Evolutionary conservation across 2,888 invertebrate species (phyloP).

Genomic region (Atrina japonica): DNA sequence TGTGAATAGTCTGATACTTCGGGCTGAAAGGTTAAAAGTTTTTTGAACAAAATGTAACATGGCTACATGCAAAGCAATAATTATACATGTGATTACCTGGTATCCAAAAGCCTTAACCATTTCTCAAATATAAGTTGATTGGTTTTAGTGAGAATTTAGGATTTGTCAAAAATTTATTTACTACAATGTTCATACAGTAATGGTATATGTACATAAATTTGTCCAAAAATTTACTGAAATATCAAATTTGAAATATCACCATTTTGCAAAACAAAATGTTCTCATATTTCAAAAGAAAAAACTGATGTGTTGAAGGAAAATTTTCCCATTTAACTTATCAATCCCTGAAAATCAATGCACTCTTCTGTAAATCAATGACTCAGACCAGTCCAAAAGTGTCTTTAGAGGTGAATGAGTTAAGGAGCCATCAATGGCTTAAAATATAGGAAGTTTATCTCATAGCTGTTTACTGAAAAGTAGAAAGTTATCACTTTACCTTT

Average conservation of each 20-base stretch:
- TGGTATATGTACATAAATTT: background rate
- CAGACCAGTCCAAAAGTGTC: no score
- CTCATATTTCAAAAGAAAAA: no score
- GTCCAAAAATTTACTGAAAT: no score
- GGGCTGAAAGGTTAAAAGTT: no score
- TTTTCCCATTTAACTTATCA: background rate
- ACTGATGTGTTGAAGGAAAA: background rate
- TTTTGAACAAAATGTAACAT: no score
- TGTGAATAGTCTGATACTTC: no score
- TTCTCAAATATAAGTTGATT: constrained; percentile 93
- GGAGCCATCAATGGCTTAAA: background rate
- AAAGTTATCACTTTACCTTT: constrained; percentile 67
- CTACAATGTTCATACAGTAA: background rate
- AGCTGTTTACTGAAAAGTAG: background rate
- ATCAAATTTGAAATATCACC: no score
- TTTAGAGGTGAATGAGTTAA: no score
- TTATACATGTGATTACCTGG: no score
- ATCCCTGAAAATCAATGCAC: background rate
- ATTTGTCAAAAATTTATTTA: background rate
- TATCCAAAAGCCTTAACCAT: constrained; percentile 92
- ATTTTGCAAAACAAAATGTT: no score
- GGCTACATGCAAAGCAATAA: no score
- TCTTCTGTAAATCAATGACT: no score
- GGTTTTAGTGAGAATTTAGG: constrained; percentile 89
- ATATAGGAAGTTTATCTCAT: background rate